Percentiles rank a stretch among this genome's conserved stretches.
phyloP scores from a whole-genome alignment of 2,113 vertebrate species.

The Mugil cephalus region DNA sequence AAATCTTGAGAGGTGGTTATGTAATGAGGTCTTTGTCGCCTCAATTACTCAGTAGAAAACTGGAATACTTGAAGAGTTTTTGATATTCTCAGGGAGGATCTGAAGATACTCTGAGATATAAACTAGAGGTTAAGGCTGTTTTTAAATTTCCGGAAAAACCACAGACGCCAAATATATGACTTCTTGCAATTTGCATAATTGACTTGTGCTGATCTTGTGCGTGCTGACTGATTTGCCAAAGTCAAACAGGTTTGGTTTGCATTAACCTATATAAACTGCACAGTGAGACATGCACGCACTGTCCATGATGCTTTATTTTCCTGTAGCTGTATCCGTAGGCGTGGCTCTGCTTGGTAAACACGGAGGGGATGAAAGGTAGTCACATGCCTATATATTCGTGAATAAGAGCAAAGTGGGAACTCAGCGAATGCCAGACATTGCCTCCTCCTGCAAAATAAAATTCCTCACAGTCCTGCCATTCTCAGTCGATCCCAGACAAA shows the following conservation, averaged over 20 bases:
- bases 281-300: neutral
- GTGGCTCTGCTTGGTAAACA: constrained; percentile 58
- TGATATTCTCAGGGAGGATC: too few species aligned
- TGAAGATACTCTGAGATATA: neutral
- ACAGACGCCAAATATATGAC: neutral
- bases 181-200: neutral
- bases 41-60: too few species aligned
- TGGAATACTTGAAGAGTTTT: too few species aligned
- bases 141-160: neutral
- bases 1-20: neutral
- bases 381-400: constrained; percentile 62
- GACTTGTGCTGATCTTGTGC: neutral
- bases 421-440: constrained; percentile 77
- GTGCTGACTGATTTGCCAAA: neutral
- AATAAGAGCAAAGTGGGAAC: constrained; percentile 53
- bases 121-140: too few species aligned
- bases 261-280: neutral
- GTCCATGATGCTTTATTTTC: neutral
- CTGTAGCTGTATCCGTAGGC: constrained; percentile 8
- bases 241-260: neutral
- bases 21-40: too few species aligned
- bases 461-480: constrained; percentile 71
- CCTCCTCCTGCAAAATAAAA: constrained; percentile 75
- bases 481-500: constrained; percentile 50
- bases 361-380: constrained; percentile 30